Conservation (phyloP, 1,140 invertebrate genomes). For the Adelges cooleyi region DNA sequence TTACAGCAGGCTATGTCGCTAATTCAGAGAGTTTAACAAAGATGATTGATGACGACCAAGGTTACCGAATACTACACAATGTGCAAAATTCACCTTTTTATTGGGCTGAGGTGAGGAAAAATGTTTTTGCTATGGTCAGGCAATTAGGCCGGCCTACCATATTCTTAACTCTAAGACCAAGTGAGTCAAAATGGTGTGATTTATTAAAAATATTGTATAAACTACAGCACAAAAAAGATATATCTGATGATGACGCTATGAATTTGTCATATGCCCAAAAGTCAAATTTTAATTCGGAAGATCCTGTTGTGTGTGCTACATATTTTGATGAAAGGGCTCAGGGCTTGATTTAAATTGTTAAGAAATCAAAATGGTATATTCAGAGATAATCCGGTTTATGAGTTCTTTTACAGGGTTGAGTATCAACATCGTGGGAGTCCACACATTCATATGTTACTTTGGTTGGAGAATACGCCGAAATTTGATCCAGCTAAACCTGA, state of each 20-base stretch:
- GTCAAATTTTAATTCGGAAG: background rate
- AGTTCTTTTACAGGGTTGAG: constrained; percentile 37
- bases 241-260: background rate
- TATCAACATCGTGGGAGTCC: constrained; percentile 39
- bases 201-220: constrained; percentile 1
- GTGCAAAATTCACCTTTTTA: background rate
- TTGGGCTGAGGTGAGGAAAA: background rate
- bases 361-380: constrained; percentile 33
- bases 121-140: background rate
- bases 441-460: constrained; percentile 36
- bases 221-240: background rate
- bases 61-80: background rate
- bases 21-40: background rate
- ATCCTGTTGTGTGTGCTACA: constrained; percentile 17
- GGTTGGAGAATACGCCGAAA: constrained; percentile 36
- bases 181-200: constrained; percentile 28
- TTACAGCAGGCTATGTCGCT: constrained; percentile 29
- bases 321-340: constrained; percentile 18
- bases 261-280: constrained; percentile 1
- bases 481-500: constrained; percentile 24
- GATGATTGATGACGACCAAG: background rate
- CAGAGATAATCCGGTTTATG: constrained; percentile 32
- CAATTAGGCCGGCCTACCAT: background rate
- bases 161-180: constrained; percentile 33
- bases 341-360: constrained; percentile 7